phyloP scores from a whole-genome alignment of 2,888 invertebrate species.

The Eilema griseolum region DNA sequence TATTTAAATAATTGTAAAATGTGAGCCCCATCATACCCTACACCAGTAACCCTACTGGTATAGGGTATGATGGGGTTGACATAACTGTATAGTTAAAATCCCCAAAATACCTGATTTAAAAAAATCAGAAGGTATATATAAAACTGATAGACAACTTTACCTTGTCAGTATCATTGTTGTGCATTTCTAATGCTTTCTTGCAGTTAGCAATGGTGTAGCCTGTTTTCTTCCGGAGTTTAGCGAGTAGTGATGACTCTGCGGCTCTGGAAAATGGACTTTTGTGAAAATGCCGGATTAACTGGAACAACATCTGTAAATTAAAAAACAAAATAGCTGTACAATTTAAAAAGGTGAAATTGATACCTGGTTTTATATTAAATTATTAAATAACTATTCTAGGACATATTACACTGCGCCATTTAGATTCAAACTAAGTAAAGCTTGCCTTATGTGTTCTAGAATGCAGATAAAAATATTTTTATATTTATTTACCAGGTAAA shows the following conservation, averaged over 20 bases:
- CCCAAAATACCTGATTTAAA: too few species aligned
- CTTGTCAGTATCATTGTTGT: conserved; percentile 94
- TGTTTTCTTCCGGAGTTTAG: conserved; percentile 96
- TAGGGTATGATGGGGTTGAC: too few species aligned
- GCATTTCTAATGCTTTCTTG: conserved; percentile 96
- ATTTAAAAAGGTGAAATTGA: neutral
- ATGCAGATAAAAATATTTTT: too few species aligned
- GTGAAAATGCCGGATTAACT: conserved; percentile 87
- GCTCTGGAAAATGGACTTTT: conserved; percentile 85
- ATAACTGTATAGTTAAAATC: too few species aligned
- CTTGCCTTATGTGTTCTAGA: too few species aligned
- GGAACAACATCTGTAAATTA: conserved; percentile 87
- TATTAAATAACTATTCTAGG: too few species aligned
- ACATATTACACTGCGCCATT: too few species aligned
- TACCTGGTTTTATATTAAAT: too few species aligned
- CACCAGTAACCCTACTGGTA: too few species aligned
- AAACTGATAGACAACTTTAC: conserved; percentile 69
- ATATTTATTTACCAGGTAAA: neutral
- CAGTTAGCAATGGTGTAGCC: conserved; percentile 98
- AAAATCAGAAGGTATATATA: neutral
- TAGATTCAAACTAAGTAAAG: too few species aligned
- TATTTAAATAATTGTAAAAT: too few species aligned
- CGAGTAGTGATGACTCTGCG: conserved; percentile 91
- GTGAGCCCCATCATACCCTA: too few species aligned
- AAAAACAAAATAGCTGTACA: neutral